These are phyloP conservation scores for Torymus aiolomorphi DNA, from an alignment of 2,888 invertebrate genomes.

Conservation along the genomic window DNA sequence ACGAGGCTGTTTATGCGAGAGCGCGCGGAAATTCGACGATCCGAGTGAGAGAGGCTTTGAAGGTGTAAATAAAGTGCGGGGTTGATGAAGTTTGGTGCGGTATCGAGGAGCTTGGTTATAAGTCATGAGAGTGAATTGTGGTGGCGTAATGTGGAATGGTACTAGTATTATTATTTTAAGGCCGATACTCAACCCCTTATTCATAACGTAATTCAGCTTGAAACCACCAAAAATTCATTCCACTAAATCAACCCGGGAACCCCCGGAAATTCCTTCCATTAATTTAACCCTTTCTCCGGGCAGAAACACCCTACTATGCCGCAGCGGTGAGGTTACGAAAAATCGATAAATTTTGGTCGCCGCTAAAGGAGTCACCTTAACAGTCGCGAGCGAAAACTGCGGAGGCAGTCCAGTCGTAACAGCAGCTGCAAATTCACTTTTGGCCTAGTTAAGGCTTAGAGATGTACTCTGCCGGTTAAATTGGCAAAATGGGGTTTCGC, in stretches of 20 bases:
- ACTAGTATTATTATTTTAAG: too few relatives aligned
- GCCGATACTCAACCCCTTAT: background rate
- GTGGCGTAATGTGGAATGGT: too few relatives aligned
- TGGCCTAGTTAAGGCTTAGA: slow-evolving; percentile 44
- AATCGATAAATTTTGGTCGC: slow-evolving; percentile 6
- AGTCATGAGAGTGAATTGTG: too few relatives aligned
- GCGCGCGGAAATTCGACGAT: too few relatives aligned
- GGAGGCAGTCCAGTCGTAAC: background rate
- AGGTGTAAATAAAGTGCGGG: too few relatives aligned
- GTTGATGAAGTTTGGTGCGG: too few relatives aligned
- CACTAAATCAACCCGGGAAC: too few relatives aligned
- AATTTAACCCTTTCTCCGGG: background rate
- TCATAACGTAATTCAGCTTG: too few relatives aligned
- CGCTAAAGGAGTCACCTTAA: background rate
- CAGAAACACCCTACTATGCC: background rate
- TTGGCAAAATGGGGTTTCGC: slow-evolving; percentile 32
- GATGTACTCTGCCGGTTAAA: background rate
- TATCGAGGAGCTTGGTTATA: too few relatives aligned
- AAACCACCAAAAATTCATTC: too few relatives aligned
- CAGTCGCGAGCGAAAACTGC: slow-evolving; percentile 14
- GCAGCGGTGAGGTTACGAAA: background rate
- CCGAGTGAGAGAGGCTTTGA: too few relatives aligned
- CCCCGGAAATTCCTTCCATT: background rate
- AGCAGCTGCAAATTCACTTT: slow-evolving; percentile 17
- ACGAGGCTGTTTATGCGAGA: too few relatives aligned